These are phyloP conservation scores for Listronotus bonariensis DNA, from an alignment of 1,140 invertebrate species.

Conservation along the genomic window DNA sequence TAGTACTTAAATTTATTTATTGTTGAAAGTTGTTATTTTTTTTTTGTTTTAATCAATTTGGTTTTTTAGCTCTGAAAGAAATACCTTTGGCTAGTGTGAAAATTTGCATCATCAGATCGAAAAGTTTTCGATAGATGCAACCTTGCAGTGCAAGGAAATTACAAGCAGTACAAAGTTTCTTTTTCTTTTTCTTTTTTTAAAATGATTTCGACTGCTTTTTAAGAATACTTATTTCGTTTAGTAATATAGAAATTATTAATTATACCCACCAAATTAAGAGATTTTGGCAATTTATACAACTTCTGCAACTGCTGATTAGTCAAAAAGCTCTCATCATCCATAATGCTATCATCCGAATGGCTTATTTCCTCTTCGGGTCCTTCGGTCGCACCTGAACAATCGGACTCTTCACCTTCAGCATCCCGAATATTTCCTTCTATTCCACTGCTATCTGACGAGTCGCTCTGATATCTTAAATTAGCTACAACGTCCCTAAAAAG, in stretches of 20 bases:
- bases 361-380: conserved; percentile 66
- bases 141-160: no score
- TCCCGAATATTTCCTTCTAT: conserved; percentile 63
- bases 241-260: conserved; percentile 4
- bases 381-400: conserved; percentile 73
- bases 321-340: conserved; percentile 58
- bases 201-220: no score
- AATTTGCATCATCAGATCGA: no score
- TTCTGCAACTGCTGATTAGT: conserved; percentile 62
- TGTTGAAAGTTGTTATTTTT: no score
- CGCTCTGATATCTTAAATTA: conserved; percentile 57
- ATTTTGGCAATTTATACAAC: conserved; percentile 69
- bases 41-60: no score
- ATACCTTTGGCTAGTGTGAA: no score
- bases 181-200: no score
- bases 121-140: no score
- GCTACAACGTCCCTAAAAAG: conserved; percentile 59
- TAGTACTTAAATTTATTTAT: no score
- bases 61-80: no score
- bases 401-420: conserved; percentile 62
- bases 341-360: conserved; percentile 61
- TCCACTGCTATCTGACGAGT: conserved; percentile 57
- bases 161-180: no score
- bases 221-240: no score
- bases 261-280: conserved; percentile 59